Evolutionary conservation across 2,113 vertebrate genomes (phyloP), one percentile per base, ranked within the genome.

Genomic region (Sporophila hypoxantha): DNA sequence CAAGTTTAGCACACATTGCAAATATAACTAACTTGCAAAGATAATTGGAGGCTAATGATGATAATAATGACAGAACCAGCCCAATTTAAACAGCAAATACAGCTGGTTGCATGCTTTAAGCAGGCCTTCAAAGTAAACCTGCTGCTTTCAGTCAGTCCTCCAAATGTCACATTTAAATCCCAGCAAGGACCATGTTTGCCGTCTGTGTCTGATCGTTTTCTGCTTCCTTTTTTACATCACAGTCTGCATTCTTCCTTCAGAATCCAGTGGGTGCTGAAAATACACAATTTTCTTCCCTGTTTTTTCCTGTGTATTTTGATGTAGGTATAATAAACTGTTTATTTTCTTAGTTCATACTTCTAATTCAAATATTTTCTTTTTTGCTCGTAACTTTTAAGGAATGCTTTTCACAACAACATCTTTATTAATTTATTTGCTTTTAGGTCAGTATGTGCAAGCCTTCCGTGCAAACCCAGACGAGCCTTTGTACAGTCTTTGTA

Each of bases 401-500:
- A 27, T 47, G 29, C 10, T 75, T 90, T 85, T 67, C 9, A 26
- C 56, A 49, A 14, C 26, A 56, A 22, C 16, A 9, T 65, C 50
- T 71, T 46, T 30, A 87, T 57, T 81, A 4, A 16, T 1, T 78
- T 55, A 12, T 68, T 94, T 94, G 52, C 32, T 92, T 93, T 62
- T 70, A 99, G 99, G 98, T n/a, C 99, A 99, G 90, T 99, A 99
- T 8, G 97, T 99, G 27, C 99, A 99, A 95, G 98, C 98, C 36
- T 99, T 99, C 71, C 97, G 98, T 74, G 92, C 96, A 70, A 96
- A 97, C 30, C 97, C 98, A 3, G 71, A 94, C 2, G 97, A 98
- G 57, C 99, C 99, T 8, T 97, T 99, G 25, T 97, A 98, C 94
- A 98, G 97, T 75, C 96, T 99, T 44, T 99, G 98, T 59, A 97